Percentiles rank a stretch among this genome's conserved stretches.
phyloP scores from a whole-genome alignment of 1,140 invertebrate genomes.

The Adoxophyes honmai region DNA sequence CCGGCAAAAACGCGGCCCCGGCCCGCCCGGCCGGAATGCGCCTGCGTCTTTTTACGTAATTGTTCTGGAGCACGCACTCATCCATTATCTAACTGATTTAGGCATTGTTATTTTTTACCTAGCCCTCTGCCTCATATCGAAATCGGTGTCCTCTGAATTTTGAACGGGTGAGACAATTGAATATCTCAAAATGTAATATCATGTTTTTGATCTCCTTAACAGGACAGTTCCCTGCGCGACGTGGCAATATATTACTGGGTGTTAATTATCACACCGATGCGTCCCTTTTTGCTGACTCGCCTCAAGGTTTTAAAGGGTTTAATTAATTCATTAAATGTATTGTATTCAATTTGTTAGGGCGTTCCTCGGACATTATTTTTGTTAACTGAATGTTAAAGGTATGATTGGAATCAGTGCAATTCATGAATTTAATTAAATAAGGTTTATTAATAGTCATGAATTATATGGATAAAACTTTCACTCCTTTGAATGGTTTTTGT shows the following conservation, averaged over 20 bases:
- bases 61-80: slow-evolving; percentile 67
- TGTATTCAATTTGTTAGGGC: slow-evolving; percentile 10
- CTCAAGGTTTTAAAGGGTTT: slow-evolving; percentile 3
- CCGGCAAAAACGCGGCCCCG: slow-evolving; percentile 52
- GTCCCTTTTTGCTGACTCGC: not conserved
- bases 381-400: not conserved
- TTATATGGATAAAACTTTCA: too few relatives aligned
- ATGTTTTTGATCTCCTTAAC: not conserved
- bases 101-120: slow-evolving; percentile 58
- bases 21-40: slow-evolving; percentile 61
- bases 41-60: slow-evolving; percentile 71
- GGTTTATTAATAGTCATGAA: not conserved
- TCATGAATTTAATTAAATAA: not conserved
- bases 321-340: slow-evolving; percentile 13
- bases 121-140: slow-evolving; percentile 20
- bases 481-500: too few relatives aligned
- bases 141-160: slow-evolving; percentile 23
- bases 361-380: not conserved
- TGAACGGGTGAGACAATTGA: slow-evolving; percentile 15
- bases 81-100: slow-evolving; percentile 75
- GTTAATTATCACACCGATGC: slow-evolving; percentile 7
- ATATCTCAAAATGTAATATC: slow-evolving; percentile 9
- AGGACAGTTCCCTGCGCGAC: not conserved
- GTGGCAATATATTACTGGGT: slow-evolving; percentile 1
- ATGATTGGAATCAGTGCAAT: not conserved